Evolutionary conservation across 2,888 invertebrate species (phyloP).

Genomic region (Hecatera dysodea): DNA sequence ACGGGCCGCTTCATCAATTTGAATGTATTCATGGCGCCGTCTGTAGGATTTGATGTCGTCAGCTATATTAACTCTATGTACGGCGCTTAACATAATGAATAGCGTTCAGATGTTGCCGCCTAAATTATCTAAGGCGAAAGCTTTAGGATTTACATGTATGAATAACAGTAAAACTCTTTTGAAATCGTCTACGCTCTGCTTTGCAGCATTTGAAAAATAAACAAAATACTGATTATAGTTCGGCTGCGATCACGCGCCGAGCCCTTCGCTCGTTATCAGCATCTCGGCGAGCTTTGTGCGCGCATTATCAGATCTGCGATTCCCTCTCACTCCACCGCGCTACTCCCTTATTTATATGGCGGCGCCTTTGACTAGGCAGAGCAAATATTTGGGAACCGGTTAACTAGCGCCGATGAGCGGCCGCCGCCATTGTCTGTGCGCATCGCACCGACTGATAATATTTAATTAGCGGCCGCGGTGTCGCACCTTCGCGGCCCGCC

Average conservation of each 20-base stretch:
- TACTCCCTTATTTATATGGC: constrained; percentile 82
- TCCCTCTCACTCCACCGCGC: constrained; percentile 71
- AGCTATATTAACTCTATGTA: constrained; percentile 43
- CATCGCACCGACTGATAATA: constrained; percentile 87
- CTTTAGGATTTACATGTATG: constrained; percentile 39
- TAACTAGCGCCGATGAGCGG: constrained; percentile 87
- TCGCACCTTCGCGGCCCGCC: constrained; percentile 83
- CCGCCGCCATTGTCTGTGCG: constrained; percentile 85
- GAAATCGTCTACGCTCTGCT: constrained; percentile 27
- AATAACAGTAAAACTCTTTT: constrained; percentile 39
- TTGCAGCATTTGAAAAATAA: constrained; percentile 74
- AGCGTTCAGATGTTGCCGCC: constrained; percentile 32
- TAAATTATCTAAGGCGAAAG: constrained; percentile 22
- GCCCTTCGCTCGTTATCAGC: constrained; percentile 78
- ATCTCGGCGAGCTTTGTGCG: constrained; percentile 83
- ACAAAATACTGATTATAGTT: constrained; percentile 73
- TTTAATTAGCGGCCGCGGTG: constrained; percentile 88
- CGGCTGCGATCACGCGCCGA: constrained; percentile 76
- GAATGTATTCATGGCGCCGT: constrained; percentile 68
- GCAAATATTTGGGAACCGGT: constrained; percentile 89
- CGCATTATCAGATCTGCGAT: constrained; percentile 84
- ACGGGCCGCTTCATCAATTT: constrained; percentile 67
- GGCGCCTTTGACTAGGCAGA: constrained; percentile 86
- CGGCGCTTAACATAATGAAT: constrained; percentile 34
- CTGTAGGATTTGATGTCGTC: constrained; percentile 47